Evolutionary conservation across 2,888 invertebrate genomes (phyloP).

Genomic region (Athrips mouffetella): DNA sequence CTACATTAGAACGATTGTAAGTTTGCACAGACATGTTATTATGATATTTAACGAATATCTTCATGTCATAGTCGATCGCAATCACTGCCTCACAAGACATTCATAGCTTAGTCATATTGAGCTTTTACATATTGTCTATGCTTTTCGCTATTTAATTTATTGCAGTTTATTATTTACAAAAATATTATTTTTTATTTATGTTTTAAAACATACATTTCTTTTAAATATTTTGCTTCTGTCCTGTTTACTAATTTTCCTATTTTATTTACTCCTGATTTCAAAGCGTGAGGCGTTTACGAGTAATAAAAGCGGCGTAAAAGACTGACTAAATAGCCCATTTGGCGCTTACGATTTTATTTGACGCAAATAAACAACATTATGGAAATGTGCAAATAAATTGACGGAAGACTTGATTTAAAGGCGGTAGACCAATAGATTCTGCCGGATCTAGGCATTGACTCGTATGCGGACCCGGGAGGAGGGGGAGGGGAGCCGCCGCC

Average conservation of each 20-base stretch:
- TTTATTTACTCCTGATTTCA: constrained; percentile 27
- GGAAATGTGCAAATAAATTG: not conserved
- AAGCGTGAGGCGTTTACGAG: constrained; percentile 42
- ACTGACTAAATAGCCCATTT: not conserved
- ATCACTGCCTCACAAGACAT: constrained; percentile 78
- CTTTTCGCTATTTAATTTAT: constrained; percentile 70
- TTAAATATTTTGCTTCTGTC: constrained; percentile 40
- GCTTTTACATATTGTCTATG: constrained; percentile 67
- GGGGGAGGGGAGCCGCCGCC: constrained; percentile 68
- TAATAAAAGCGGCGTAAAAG: constrained; percentile 22
- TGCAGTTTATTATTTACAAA: constrained; percentile 49
- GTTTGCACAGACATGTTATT: constrained; percentile 16
- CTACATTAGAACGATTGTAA: constrained; percentile 13
- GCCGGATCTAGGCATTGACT: constrained; percentile 62
- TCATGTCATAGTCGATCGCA: constrained; percentile 62
- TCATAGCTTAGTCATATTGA: constrained; percentile 73
- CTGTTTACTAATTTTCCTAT: constrained; percentile 15
- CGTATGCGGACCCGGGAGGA: constrained; percentile 69
- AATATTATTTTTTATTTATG: constrained; percentile 42
- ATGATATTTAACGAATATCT: constrained; percentile 28
- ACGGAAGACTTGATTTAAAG: not conserved
- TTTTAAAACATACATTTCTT: constrained; percentile 48
- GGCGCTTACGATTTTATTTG: not conserved
- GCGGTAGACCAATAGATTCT: constrained; percentile 5
- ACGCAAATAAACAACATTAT: not conserved